Evolutionary conservation across 92 coral and sea anemone species (phyloP), one percentile per base, ranked within the genome.

Genomic region (Galaxea fascicularis): DNA sequence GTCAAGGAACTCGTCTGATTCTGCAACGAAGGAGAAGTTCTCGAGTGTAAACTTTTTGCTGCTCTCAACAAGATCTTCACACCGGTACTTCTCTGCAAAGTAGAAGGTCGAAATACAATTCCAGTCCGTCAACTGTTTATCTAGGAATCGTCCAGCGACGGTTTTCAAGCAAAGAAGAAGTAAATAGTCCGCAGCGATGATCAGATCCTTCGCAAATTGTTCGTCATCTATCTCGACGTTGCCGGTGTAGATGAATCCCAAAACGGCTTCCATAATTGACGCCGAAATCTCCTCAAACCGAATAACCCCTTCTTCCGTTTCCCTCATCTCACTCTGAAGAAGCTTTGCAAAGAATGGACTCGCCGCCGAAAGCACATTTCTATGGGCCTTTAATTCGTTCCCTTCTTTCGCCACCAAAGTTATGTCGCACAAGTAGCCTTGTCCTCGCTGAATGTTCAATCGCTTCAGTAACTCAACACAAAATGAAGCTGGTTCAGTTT

Each of bases 201-300:
- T 71, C 52, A 71, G 84, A 1, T 64, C 75, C 16, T 27, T 20
- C 1, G 75, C 45, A 53, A 27, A 64, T 17, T n/a, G 56, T 25
- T 79, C 70, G 56, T 49, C 59, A 21, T 26, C 46, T n/a, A 79
- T 22, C 47, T 45, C 45, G 46, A 79, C 73, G 25, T 13, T 67
- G 44, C 84, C 84, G 3, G 84, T 79, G 75, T 65, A 79, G 14
- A 79, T 65, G 74, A 79, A 79, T 45, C 46, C 74, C 28, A 79
- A 49, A 64, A 79, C 62, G 25, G 28, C 73, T 65, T 27, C 75
- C 44, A 79, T 20, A 4, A 67, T 69, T 18, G 58, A 26, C 28
- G 24, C 84, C 11, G 63, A 45, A 22, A 79, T 46, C 44, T 79
- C 84, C 26, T 79, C 64, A 27, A 79, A 67, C 27, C 74, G 62